A percentile compares a stretch with the other conserved stretches of the same genome.
phyloP scores from a whole-genome alignment of 30 jellyfish, hydroid and myxozoan genomes.

The Rhopilema esculentum region DNA sequence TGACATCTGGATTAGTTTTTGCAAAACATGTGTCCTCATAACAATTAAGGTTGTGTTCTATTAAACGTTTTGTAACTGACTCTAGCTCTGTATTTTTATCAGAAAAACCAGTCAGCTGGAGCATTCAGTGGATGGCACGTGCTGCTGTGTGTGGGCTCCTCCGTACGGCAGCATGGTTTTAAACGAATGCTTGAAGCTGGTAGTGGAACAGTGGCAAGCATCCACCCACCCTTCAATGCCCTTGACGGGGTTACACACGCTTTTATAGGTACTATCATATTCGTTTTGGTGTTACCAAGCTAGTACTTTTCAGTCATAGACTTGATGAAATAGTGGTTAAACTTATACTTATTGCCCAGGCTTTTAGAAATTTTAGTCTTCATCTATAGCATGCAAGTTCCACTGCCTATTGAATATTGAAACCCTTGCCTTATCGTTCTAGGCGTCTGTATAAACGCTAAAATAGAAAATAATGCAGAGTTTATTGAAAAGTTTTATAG shows the following conservation, averaged over 20 bases:
- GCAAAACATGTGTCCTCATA: no score
- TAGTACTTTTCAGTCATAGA: no score
- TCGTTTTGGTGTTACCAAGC: neutral
- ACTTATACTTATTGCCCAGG: neutral
- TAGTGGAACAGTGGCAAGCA: conserved; percentile 74
- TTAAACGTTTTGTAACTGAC: no score
- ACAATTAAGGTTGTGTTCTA: no score
- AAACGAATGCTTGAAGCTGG: conserved; percentile 94
- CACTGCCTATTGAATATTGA: no score
- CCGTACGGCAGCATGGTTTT: conserved; percentile 83
- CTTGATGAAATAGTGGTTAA: no score
- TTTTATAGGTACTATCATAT: conserved; percentile 79
- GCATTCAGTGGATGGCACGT: conserved; percentile 94
- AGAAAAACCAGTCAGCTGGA: conserved; percentile 58
- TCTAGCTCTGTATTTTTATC: neutral
- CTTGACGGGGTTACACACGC: conserved; percentile 89
- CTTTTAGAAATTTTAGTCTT: neutral
- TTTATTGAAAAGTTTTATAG: no score
- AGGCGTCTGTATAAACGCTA: no score
- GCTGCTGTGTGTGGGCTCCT: conserved; percentile 77
- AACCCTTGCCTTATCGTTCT: no score
- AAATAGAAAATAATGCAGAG: no score
- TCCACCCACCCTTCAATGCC: conserved; percentile 76
- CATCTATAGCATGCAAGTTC: neutral
- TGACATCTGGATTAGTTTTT: no score